Percentiles rank a stretch among this genome's conserved stretches.
Evolutionary conservation across 2,888 invertebrate species (phyloP).

Genomic region (Halocaridina rubra): DNA sequence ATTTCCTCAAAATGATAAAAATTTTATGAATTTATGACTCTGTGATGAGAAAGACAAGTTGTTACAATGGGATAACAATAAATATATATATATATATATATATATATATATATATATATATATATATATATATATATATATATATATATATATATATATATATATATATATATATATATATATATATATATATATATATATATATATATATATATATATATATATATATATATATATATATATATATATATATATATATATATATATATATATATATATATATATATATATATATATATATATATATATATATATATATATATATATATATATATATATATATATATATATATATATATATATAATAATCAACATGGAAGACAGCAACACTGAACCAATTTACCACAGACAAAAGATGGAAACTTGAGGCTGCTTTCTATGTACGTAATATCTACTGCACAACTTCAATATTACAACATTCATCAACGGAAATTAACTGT

Average conservation of each 20-base stretch:
- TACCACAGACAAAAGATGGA: too few species aligned
- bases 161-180: neutral
- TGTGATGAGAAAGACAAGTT: too few species aligned
- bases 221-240: neutral
- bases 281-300: neutral
- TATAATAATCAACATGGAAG: too few species aligned
- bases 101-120: neutral
- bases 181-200: neutral
- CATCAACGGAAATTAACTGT: too few species aligned
- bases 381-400: too few species aligned
- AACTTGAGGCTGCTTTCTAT: too few species aligned
- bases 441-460: too few species aligned
- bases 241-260: neutral
- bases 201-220: neutral
- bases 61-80: too few species aligned
- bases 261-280: neutral
- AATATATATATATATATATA: neutral
- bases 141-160: neutral
- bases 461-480: too few species aligned
- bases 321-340: neutral
- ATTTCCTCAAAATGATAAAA: too few species aligned
- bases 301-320: neutral
- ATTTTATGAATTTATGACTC: too few species aligned
- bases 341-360: too few species aligned
- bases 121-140: neutral